Base-by-base conservation (phyloP, 2,113 vertebrate genomes). In the Castor canadensis region DNA sequence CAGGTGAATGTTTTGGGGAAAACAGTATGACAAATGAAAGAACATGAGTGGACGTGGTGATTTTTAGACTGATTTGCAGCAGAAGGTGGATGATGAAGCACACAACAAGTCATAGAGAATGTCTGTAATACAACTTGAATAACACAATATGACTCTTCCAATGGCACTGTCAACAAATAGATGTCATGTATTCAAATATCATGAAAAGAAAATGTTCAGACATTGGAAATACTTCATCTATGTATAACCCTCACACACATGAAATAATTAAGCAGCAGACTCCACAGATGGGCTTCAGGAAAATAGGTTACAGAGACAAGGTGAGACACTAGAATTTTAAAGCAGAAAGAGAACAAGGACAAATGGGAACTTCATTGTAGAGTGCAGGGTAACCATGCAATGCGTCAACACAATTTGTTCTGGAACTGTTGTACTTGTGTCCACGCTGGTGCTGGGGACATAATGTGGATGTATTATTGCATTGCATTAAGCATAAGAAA, bases 391-490 rank as follows among this genome's bases (percentile, higher is more conserved):
- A 43, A 47, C 35, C 43, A n/a, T 12, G 22, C 6, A 26, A 35
- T 32, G 17, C 13, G 49, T 19, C 13, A 56, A 3, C 38, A 47
- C 43, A 47, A 20, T 56, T 26, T 66, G 26, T 26, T 43, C 12
- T 9, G 2, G 35, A 24, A 22, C 2, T 4, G 47, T 79, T 5
- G 40, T 45, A 3, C 19, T 84, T 32, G 7, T 17, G 10, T 43
- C 4, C 7, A 16, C 5, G 43, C 38, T 43, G 19, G 24, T 32
- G 19, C 16, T 32, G 12, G 22, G 45, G 24, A 43, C 7, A 7
- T 45, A 45, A n/a, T 8, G 26, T 38, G 7, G 4, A 17, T 4
- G 32, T 20, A 1, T 6, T 32, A 24, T 54, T 49, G 4, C 0
- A 8, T 0, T 40, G 15, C 20, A 32, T 6, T 32, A 22, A 45